Percentiles rank a stretch among this genome's conserved stretches.
phyloP scores from a whole-genome alignment of 2,888 invertebrate species.

The Erebia aethiops region DNA sequence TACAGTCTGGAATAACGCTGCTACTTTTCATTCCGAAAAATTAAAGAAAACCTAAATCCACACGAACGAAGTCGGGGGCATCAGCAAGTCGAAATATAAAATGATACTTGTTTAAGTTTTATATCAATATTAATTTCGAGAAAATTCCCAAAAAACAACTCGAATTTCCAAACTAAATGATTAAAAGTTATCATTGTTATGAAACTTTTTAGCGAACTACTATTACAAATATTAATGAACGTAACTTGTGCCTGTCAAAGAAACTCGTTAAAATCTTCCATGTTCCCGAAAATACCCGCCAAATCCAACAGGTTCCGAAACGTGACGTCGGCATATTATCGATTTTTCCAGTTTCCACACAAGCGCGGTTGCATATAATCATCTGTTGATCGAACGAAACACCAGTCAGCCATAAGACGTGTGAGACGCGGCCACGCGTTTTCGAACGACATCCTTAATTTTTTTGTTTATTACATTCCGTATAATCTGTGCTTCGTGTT shows the following conservation, averaged over 20 bases:
- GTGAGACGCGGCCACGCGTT: conserved; percentile 57
- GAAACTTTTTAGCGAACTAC: too few species aligned
- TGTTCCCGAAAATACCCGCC: conserved; percentile 42
- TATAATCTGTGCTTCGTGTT: conserved; percentile 45
- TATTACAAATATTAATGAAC: too few species aligned
- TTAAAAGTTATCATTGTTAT: too few species aligned
- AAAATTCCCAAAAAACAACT: too few species aligned
- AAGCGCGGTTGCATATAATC: conserved; percentile 71
- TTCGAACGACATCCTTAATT: conserved; percentile 51
- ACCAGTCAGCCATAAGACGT: conserved; percentile 71
- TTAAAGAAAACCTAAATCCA: too few species aligned
- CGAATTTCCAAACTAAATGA: too few species aligned
- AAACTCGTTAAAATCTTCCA: not conserved
- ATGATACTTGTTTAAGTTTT: too few species aligned
- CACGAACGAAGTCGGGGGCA: too few species aligned
- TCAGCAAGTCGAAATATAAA: too few species aligned
- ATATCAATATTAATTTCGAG: too few species aligned
- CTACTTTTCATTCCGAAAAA: too few species aligned
- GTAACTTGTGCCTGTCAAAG: not conserved
- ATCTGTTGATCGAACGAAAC: conserved; percentile 64
- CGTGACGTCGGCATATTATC: conserved; percentile 59
- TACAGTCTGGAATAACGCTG: too few species aligned
- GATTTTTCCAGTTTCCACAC: conserved; percentile 65
- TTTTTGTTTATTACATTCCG: conserved; percentile 39
- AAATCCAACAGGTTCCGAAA: conserved; percentile 40